A percentile compares a stretch with the other conserved stretches of the same genome.
Conservation (phyloP, 2,113 vertebrate genomes). For the Hydrolagus affinis region DNA sequence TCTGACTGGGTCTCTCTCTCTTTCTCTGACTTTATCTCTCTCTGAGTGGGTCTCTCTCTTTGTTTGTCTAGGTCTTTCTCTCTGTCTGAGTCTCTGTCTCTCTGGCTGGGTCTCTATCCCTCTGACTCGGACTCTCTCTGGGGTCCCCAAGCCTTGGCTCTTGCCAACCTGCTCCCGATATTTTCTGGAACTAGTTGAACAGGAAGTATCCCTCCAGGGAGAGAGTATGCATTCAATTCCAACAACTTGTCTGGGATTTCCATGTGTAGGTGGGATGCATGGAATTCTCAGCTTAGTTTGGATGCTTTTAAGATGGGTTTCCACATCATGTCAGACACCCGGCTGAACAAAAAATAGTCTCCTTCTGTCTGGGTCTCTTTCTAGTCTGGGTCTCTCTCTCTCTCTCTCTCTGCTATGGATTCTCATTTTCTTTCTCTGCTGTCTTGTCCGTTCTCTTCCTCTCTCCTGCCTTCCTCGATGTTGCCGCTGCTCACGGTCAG, state of each 20-base stretch:
- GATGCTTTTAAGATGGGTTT: no score
- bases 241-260: no score
- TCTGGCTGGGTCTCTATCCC: slow-evolving; percentile 29
- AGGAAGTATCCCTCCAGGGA: no score
- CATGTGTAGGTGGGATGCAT: no score
- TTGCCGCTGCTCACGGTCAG: slow-evolving; percentile 48
- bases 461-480: slow-evolving; percentile 32
- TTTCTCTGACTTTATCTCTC: slow-evolving; percentile 43
- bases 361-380: background rate
- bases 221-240: no score
- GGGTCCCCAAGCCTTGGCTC: slow-evolving; percentile 8
- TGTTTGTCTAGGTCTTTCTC: slow-evolving; percentile 38
- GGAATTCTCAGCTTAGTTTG: background rate
- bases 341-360: no score
- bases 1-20: slow-evolving; percentile 34
- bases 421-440: slow-evolving; percentile 36
- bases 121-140: slow-evolving; percentile 33
- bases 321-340: no score
- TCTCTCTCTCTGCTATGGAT: slow-evolving; percentile 44
- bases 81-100: slow-evolving; percentile 28
- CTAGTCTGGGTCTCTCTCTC: slow-evolving; percentile 40
- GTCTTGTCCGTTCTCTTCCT: slow-evolving; percentile 39
- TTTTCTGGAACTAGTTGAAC: no score
- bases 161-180: no score
- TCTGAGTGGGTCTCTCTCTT: slow-evolving; percentile 42